Evolutionary conservation across 2,797 vertebrate genomes (phyloP), one percentile per base, ranked within the genome.

Genomic region (Spondyliosoma cantharus): DNA sequence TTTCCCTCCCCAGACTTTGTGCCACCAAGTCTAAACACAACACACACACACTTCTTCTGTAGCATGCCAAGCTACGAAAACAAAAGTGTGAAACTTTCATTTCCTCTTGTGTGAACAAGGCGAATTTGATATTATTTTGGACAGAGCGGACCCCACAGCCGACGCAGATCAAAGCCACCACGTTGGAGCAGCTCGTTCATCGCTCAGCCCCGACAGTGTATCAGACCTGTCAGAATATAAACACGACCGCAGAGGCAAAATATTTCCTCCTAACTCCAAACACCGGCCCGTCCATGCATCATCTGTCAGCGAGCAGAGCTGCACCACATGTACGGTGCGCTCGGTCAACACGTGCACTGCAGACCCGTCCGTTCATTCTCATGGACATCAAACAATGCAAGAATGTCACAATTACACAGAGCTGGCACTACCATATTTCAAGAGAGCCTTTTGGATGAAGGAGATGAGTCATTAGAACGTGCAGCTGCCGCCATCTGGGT

Each of bases 191-290:
- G 74, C 63, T 20, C 14, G 8, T 49, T 71, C 71, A 80, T 77
- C 70, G 16, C 78, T 86, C 74, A 68, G 74, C 48, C 49, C 37
- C 4, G 37, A 71, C 71, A 65, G 29, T 24, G 63, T 16, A 60
- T 62, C 64, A 56, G 49, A 76, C 59, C 76, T 76, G 83, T 86
- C 80, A 65, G 78, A 87, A 54, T 32, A 64, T 88, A 89, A 90
- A 87, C 87, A 88, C 60, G 27, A 61, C 67, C 16, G 45, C 56
- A 78, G 74, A 84, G 78, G 77, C 65, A 63, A 86, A 82, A 84
- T 71, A 72, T 81, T 82, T 84, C 70, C 74, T 64, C 67, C 52
- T 61, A n/a, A 61, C 61, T 83, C 78, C 64, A 77, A 83, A 82
- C 78, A 75, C 27, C 4, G 45, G 32, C 58, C 63, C 50, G 27